Base-by-base conservation (phyloP, 2,113 vertebrate species). In the Chaenocephalus aceratus region DNA sequence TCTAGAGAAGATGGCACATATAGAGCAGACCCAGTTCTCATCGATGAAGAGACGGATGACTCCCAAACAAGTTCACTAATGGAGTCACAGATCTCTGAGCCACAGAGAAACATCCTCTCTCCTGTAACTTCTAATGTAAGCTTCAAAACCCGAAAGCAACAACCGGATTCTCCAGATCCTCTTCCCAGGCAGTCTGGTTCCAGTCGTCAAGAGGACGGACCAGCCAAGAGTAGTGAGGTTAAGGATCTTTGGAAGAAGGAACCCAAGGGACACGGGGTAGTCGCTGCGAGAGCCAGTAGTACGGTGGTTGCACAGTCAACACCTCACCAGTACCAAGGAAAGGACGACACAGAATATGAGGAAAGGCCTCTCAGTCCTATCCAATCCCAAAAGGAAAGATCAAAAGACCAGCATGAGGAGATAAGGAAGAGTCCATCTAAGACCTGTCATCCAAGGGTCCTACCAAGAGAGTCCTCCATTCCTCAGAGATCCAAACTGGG, bases 241-340 rank as follows among this genome's bases (percentile, higher is more conserved):
- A 96, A 95, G 87, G 90, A 91, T 58, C 95, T 96, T 63, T 96
- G 94, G 95, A 95, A 97, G 92, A 86, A 86, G 26, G 89, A 93
- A 72, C 91, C 83, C 80, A 61, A 71, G 72, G 46, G 51, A 5
- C 11, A 88, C 49, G 86, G 60, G 64, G 68, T 67, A 9, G 66
- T 82, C 23, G 52, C 66, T 63, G 51, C 18, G 69, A 71, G 36
- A 73, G 59, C 21, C 18, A 88, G 72, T 73, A 91, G 88, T 15
- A 93, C 94, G 86, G 94, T 91, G 91, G 87, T 93, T 86, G 76
- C 45, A 14, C 91, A 90, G 58, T 46, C 75, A 72, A 85, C 91
- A 73, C n/a, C 73, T 61, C 86, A 86, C 11, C 74, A 41, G 23
- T 82, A 86, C 10, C 68, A 30, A 41, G 30, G 14, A 74, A 77